Base-by-base conservation (phyloP, 2,113 vertebrate species). In the Seriola dumerili region DNA sequence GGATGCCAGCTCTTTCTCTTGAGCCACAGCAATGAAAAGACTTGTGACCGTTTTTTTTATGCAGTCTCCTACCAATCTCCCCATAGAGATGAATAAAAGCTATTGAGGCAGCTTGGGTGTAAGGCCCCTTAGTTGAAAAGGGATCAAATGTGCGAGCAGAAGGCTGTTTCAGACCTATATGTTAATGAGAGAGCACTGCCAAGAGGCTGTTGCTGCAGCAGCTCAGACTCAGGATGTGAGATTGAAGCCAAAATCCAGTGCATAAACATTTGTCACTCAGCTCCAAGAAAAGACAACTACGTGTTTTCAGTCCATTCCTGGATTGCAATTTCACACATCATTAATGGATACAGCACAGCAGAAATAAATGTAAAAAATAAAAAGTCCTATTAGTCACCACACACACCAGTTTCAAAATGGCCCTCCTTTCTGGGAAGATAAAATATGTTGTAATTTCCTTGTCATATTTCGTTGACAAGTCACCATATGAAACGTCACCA, bases 131-230 rank as follows among this genome's bases (percentile, higher is more conserved):
- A 8, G 34, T 44, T 89, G 86, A 90, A 89, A 92, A 79, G 82
- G 50, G 84, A 91, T 90, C 87, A 90, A 87, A 88, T 70, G 63
- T 61, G 86, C 50, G 71, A 90, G 85, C 61, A 72, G 77, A 80
- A 64, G 67, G 70, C 88, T 48, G 75, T 80, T 89, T 87, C 46
- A 88, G 85, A 83, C 17, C 72, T 84, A 40, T 66, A 85, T 90
- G 88, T 80, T 90, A 93, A 94, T 94, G 78, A 88, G 86, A 65
- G n/a, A 57, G 34, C 59, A 11, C 70, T 85, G 90, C 89, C 90
- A 93, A 85, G 57, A 76, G 40, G 82, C 54, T 78, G 80, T 10
- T 38, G 17, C 38, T 44, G 69, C 62, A 59, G 55, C 44, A 42
- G 75, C 57, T 67, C 67, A n/a, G 32, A 72, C 52, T 80, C 57